Percentiles rank a stretch among this genome's conserved stretches.
Conservation (phyloP, 2,113 vertebrate genomes). For the Trachemys scripta region DNA sequence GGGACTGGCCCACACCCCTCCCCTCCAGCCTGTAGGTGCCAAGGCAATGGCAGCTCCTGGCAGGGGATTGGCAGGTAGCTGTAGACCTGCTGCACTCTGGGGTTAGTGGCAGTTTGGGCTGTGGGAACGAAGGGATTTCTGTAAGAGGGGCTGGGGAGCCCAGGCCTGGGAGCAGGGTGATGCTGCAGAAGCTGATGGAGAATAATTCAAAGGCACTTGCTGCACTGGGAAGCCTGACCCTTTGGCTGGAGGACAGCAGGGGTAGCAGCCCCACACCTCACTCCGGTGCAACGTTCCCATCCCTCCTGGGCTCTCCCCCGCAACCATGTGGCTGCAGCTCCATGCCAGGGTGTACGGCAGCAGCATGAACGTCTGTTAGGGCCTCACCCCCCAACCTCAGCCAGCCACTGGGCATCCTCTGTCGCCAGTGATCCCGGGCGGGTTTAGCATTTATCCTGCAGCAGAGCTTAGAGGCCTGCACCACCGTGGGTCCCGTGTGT, state of each 20-base stretch:
- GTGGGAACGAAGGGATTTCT: constrained; percentile 71
- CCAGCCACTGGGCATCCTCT: neutral
- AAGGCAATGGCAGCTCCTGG: too few relatives aligned
- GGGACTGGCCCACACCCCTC: neutral
- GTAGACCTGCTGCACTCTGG: neutral
- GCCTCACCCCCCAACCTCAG: neutral
- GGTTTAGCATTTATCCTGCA: neutral
- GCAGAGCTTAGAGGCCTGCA: too few relatives aligned
- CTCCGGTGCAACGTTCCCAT: neutral
- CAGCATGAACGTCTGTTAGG: neutral
- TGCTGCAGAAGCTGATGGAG: too few relatives aligned
- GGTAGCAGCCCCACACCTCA: neutral
- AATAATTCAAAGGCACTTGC: neutral
- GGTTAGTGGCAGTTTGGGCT: constrained; percentile 6
- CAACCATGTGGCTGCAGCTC: neutral
- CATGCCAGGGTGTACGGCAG: too few relatives aligned
- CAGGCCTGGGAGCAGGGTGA: too few relatives aligned
- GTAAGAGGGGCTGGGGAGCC: neutral
- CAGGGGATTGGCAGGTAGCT: neutral
- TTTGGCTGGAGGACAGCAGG: neutral
- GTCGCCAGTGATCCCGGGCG: neutral
- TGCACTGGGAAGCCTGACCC: neutral
- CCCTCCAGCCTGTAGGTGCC: too few relatives aligned
- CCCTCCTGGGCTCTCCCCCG: too few relatives aligned
- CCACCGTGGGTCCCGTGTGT: neutral